Base-by-base conservation (phyloP, 2,113 vertebrate species). In the Onychorhynchus coronatus region DNA sequence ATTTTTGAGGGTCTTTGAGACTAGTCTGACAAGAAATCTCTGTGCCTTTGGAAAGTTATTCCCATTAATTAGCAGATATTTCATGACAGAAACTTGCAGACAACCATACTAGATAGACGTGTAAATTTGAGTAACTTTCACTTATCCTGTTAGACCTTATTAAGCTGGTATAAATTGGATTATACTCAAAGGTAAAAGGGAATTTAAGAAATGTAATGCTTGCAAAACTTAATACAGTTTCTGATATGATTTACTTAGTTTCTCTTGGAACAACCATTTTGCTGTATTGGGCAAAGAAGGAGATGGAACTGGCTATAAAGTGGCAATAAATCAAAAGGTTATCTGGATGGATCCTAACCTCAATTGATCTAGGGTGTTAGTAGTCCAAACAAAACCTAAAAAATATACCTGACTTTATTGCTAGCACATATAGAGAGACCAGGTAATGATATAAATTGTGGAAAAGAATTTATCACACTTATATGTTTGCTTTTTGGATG, bases 161-260 rank as follows among this genome's bases (percentile, higher is more conserved):
- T 92, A 95, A 92, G 41, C 30, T 41, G 63, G 35, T 63, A 53
- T 91, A 91, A 95, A 67, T 78, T 89, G 70, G 73, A 91, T 91
- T 94, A 93, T 92, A 81, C 47, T 93, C 46, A 86, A 75, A 85
- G 28, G 46, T 75, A 81, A 92, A 93, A 83, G 44, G 25, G 39
- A 86, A 71, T 75, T 78, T 42, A 31, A 87, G 91, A 93, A 92
- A 77, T 20, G 5, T 75, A 74, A 37, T 72, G n/a, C 55, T 91
- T 92, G 71, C 46, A 91, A 89, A 93, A 85, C 35, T 50, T 97
- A 78, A 74, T 78, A 23, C 33, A 37, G 35, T 85, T 86, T 35
- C 65, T 88, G 35, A 37, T 74, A 24, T 89, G 79, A 75, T 93
- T 87, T 96, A 92, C 19, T 91, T 72, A 55, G 61, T 95, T 95